Evolutionary conservation across 2,797 vertebrate genomes (phyloP).

Genomic region (Fringilla coelebs): DNA sequence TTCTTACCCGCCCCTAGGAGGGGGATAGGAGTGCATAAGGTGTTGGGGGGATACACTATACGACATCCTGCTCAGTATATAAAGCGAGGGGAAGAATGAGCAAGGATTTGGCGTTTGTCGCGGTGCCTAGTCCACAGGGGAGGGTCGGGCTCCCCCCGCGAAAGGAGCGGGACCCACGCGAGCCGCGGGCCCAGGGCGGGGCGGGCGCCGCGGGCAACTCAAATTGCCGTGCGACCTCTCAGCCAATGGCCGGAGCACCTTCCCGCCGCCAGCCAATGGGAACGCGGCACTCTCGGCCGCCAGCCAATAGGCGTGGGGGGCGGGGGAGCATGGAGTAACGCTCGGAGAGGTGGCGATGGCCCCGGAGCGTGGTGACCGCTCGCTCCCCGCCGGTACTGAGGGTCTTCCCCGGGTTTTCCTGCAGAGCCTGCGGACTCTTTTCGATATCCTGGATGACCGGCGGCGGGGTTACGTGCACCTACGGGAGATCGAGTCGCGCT

Average conservation of each 20-base stretch:
- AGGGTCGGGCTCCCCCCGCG: no score
- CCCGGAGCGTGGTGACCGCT: conserved; percentile 56
- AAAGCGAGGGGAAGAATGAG: not conserved
- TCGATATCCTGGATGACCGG: conserved; percentile 92
- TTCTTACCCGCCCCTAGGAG: not conserved
- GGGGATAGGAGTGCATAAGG: not conserved
- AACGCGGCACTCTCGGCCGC: not conserved
- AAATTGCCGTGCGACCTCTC: not conserved
- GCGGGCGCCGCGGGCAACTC: conserved; percentile 5
- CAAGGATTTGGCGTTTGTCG: not conserved
- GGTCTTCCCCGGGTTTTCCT: conserved; percentile 89
- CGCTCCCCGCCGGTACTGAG: conserved; percentile 73
- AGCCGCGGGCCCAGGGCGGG: not conserved
- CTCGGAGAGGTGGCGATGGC: conserved; percentile 62
- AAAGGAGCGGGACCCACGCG: not conserved
- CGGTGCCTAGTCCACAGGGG: no score
- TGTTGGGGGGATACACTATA: not conserved
- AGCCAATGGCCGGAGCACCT: not conserved
- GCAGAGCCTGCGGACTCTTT: conserved; percentile 89
- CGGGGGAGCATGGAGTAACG: not conserved
- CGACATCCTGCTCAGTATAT: not conserved
- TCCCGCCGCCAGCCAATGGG: not conserved
- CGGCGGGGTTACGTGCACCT: conserved; percentile 89
- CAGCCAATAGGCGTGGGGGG: not conserved
- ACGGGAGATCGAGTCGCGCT: conserved; percentile 94